A percentile compares a stretch with the other conserved stretches of the same genome.
Conservation (phyloP, 1,140 invertebrate genomes). For the Drosophila cardini region DNA sequence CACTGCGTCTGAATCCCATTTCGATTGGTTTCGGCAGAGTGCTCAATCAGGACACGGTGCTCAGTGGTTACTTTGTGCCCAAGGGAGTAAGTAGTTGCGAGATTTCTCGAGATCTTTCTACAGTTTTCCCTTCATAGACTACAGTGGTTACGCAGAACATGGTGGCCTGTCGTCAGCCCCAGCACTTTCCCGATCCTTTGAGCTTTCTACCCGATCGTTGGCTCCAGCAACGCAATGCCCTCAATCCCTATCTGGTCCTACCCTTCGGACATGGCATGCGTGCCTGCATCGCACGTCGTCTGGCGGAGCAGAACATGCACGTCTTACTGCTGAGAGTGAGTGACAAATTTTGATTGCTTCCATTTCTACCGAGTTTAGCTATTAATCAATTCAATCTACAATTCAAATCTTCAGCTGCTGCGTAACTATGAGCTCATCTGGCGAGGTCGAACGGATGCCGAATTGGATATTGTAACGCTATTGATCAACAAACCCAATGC, state of each 20-base stretch:
- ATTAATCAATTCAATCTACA: conserved; percentile 8
- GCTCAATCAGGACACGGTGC: conserved; percentile 89
- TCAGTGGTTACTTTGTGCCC: conserved; percentile 94
- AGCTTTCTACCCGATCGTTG: conserved; percentile 92
- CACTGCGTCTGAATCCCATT: conserved; percentile 92
- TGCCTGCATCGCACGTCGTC: conserved; percentile 93
- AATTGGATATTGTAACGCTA: conserved; percentile 88
- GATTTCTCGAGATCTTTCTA: neutral
- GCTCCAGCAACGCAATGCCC: conserved; percentile 85
- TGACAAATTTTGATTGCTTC: conserved; percentile 30
- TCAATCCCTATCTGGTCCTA: conserved; percentile 91
- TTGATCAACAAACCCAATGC: conserved; percentile 93
- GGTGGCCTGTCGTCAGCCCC: conserved; percentile 88
- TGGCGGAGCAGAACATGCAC: conserved; percentile 95
- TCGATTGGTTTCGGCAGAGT: conserved; percentile 93
- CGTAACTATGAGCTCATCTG: conserved; percentile 89
- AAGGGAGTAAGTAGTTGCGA: conserved; percentile 88
- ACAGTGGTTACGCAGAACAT: conserved; percentile 95
- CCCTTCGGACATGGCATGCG: conserved; percentile 96
- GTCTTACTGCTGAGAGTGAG: conserved; percentile 91
- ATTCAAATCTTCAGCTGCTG: conserved; percentile 87
- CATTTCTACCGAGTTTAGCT: neutral
- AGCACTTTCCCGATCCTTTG: conserved; percentile 90
- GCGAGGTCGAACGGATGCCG: conserved; percentile 85
- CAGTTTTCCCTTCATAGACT: conserved; percentile 87